These are phyloP conservation scores for Patiria miniata DNA, from an alignment of 35 echinoderm and acorn worm species.

Conservation along the genomic window DNA sequence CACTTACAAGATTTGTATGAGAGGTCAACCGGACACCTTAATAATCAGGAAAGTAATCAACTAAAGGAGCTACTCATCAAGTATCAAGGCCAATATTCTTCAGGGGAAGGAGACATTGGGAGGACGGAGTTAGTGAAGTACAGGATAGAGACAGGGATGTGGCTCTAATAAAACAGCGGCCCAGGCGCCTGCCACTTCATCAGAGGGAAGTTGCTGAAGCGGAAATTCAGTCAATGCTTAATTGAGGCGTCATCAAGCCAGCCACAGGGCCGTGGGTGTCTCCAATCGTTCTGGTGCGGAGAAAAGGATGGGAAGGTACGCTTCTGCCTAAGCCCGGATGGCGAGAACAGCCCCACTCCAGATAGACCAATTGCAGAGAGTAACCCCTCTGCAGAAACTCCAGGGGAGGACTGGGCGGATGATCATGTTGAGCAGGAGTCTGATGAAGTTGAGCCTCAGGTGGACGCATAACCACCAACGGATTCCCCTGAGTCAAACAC, in stretches of 20 bases:
- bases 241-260: not conserved
- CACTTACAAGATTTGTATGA: slow-evolving; percentile 23
- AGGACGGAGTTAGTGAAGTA: slow-evolving; percentile 36
- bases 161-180: slow-evolving; percentile 37
- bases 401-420: too few relatives aligned
- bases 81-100: slow-evolving; percentile 28
- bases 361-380: too few relatives aligned
- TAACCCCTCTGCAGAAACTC: too few relatives aligned
- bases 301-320: slow-evolving; percentile 45
- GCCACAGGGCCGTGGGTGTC: slow-evolving; percentile 45
- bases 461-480: too few relatives aligned
- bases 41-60: not conserved
- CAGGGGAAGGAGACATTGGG: slow-evolving; percentile 35
- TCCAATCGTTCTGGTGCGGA: slow-evolving; percentile 28
- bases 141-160: slow-evolving; percentile 60
- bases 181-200: slow-evolving; percentile 13
- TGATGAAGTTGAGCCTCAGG: too few relatives aligned
- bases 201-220: not conserved
- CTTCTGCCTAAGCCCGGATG: slow-evolving; percentile 54
- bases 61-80: not conserved
- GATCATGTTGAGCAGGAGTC: too few relatives aligned
- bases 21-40: not conserved
- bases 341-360: too few relatives aligned
- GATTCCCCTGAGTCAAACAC: too few relatives aligned
- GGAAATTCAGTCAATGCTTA: slow-evolving; percentile 33